Percentiles rank a stretch among this genome's conserved stretches.
Conservation (phyloP, 1,140 invertebrate genomes). For the Aphis gossypii region DNA sequence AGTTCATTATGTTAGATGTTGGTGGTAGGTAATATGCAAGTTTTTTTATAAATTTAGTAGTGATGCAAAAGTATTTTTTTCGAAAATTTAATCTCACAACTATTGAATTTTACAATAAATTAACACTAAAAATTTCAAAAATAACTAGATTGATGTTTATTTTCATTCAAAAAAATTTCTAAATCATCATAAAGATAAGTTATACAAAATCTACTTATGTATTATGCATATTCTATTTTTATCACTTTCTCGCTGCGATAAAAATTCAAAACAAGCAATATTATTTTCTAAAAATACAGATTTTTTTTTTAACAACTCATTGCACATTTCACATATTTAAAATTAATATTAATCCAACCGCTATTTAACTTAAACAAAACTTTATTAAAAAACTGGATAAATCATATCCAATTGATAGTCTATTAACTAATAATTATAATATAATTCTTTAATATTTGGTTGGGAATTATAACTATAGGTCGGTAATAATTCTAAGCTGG, state of each 20-base stretch:
- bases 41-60: neutral
- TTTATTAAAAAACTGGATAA: no score
- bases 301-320: neutral
- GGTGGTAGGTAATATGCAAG: no score
- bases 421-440: no score
- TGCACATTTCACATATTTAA: neutral
- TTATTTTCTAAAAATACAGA: neutral
- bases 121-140: neutral
- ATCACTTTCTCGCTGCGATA: neutral
- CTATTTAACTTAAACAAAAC: no score
- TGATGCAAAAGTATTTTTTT: neutral
- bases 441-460: no score
- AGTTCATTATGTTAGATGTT: no score
- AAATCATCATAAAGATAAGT: neutral
- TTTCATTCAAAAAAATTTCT: neutral
- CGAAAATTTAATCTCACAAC: neutral
- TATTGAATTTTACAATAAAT: neutral
- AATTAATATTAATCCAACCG: no score
- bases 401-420: no score
- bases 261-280: neutral
- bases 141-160: neutral
- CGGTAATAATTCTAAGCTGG: no score
- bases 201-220: neutral
- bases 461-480: no score
- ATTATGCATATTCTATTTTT: neutral